Base-by-base conservation (phyloP, 2,888 invertebrate species). In the Malthinus flaveolus region DNA sequence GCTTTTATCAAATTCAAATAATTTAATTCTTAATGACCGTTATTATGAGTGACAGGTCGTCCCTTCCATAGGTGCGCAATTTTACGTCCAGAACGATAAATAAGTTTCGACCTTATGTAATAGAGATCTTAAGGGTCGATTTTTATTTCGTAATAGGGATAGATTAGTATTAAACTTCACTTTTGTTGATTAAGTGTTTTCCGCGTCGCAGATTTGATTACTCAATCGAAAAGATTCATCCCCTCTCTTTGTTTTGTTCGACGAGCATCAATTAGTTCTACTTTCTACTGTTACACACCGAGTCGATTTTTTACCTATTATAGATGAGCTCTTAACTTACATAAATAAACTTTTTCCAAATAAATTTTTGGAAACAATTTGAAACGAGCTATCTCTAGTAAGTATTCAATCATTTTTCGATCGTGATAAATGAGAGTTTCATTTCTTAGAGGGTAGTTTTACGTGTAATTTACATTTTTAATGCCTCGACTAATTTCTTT, bases 1-100 rank as follows among this genome's bases (percentile, higher is more conserved):
- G 63, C 59, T 66, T 67, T 68, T 68, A 68, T 68, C 67, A 67
- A 67, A 68, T 68, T 68, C 67, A 66, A 67, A 67, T 68, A 67
- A 68, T 67, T 66, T 66, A 64, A 56, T 65, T 64, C 66, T 63
- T 66, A 66, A 68, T 67, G 64, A 66, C 57, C 61, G 64, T 66
- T 64, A 67, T 68, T 68, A 67, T 64, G 62, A 61, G 55, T 67
- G 67, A 67, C 67, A 64, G 65, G 55, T 53, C 46, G 61, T 57
- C 58, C 63, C 65, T 59, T 56, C 44, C 47, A 37, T 45, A 59
- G 53, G 54, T 57, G 57, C 48, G 48, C 54, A 36, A 36, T 49
- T 46, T 59, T 36, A 13, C 34, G 32, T 45, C 15, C 11, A 32
- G 33, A 34, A 12, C 13, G 9, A n/a, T n/a, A 42, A 32, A 5